Conservation (phyloP, 2,113 vertebrate species). For the Labrus mixtus region DNA sequence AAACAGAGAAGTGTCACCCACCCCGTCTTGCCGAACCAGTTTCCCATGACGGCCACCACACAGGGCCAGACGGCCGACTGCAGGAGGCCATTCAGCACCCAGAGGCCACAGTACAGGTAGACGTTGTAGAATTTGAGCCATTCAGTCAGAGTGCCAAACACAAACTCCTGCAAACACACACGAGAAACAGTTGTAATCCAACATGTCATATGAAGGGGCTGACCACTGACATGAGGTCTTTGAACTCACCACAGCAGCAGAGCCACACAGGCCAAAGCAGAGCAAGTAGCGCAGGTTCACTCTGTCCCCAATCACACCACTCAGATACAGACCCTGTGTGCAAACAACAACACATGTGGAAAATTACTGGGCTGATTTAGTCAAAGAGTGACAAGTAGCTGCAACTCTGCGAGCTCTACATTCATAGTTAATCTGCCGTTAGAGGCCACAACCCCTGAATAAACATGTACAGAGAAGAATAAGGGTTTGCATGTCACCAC, state of each 20-base stretch:
- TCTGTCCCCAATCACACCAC: constrained; percentile 92
- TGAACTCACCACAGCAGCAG: constrained; percentile 90
- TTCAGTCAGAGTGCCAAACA: constrained; percentile 93
- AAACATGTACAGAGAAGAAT: too few species aligned
- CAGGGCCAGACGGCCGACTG: constrained; percentile 98
- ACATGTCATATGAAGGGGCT: background rate
- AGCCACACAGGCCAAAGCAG: constrained; percentile 94
- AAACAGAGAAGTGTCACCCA: constrained; percentile 65
- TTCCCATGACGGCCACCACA: constrained; percentile 97
- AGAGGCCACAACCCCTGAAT: too few species aligned
- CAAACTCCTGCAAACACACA: constrained; percentile 82
- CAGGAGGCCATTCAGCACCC: constrained; percentile 94
- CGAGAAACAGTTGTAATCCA: background rate
- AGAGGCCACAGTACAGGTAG: constrained; percentile 91
- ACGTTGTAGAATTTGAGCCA: constrained; percentile 95
- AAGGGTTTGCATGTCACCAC: background rate
- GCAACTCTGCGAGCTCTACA: too few species aligned
- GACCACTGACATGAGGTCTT: too few species aligned
- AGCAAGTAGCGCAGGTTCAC: constrained; percentile 94
- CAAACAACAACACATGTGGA: background rate
- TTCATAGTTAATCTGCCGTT: background rate
- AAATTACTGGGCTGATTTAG: too few species aligned
- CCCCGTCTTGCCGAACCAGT: constrained; percentile 98
- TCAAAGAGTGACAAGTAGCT: too few species aligned
- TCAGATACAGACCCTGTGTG: constrained; percentile 92